Conservation (phyloP, 2,113 vertebrate species). For the Percopsis transmontana region DNA sequence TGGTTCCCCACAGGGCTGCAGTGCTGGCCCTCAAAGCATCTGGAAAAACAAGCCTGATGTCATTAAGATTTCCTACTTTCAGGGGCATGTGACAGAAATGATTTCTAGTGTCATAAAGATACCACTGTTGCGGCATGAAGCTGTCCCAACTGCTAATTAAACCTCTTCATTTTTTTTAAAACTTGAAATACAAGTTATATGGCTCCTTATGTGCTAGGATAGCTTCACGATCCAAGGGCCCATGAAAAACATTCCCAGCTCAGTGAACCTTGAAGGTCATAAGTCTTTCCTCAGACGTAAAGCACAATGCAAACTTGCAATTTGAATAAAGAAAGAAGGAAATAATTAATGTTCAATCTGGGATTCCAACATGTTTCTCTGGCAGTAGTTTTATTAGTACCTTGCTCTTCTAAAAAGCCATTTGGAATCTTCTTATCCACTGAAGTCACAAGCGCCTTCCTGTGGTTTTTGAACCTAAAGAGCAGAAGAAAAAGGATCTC, state of each 20-base stretch:
- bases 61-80: conserved; percentile 70
- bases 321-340: conserved; percentile 48
- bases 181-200: conserved; percentile 60
- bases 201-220: conserved; percentile 59
- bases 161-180: conserved; percentile 51
- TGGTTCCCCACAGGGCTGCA: conserved; percentile 58
- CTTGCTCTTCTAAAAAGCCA: conserved; percentile 95
- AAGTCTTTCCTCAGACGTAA: conserved; percentile 51
- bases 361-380: conserved; percentile 5
- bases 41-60: conserved; percentile 71
- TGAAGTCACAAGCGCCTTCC: conserved; percentile 88
- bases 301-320: conserved; percentile 46
- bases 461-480: conserved; percentile 89
- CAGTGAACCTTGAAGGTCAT: conserved; percentile 30
- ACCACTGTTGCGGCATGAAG: conserved; percentile 38
- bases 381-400: conserved; percentile 67
- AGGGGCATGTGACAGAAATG: conserved; percentile 62
- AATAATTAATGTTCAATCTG: background rate
- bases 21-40: conserved; percentile 66
- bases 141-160: conserved; percentile 61
- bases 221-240: conserved; percentile 23
- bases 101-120: conserved; percentile 73
- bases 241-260: conserved; percentile 37
- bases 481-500: conserved; percentile 15
- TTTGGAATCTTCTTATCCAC: conserved; percentile 96